Evolutionary conservation across 2,888 invertebrate species (phyloP).

Genomic region (Drosophila nr. perissopoda): DNA sequence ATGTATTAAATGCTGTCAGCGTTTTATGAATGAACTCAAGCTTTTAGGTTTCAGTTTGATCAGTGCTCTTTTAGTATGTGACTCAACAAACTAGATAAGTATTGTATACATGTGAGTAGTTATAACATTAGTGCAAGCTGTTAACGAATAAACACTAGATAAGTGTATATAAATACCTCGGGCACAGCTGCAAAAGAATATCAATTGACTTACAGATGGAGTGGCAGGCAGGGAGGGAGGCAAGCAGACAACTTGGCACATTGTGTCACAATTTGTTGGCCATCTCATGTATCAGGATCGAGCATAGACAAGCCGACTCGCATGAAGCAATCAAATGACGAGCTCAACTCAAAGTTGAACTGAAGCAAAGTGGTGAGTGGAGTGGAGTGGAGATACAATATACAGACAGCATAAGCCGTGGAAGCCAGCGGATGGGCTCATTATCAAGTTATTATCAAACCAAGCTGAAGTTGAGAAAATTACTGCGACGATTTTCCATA

Average conservation of each 20-base stretch:
- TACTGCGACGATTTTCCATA: slow-evolving; percentile 51
- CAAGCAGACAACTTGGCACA: slow-evolving; percentile 20
- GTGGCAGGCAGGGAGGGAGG: not conserved
- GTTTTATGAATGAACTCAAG: slow-evolving; percentile 59
- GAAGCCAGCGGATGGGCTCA: slow-evolving; percentile 66
- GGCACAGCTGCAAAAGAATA: slow-evolving; percentile 43
- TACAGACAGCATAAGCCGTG: slow-evolving; percentile 21
- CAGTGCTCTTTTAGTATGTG: slow-evolving; percentile 35
- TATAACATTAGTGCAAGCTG: slow-evolving; percentile 46
- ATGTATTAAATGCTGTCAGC: slow-evolving; percentile 33
- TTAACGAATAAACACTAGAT: slow-evolving; percentile 64
- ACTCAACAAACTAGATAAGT: slow-evolving; percentile 32
- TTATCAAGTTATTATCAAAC: slow-evolving; percentile 72
- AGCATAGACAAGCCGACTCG: slow-evolving; percentile 21
- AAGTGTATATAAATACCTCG: slow-evolving; percentile 64
- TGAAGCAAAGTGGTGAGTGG: not conserved
- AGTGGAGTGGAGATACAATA: not conserved
- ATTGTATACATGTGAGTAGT: slow-evolving; percentile 22
- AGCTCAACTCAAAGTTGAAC: slow-evolving; percentile 8
- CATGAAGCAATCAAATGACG: slow-evolving; percentile 23
- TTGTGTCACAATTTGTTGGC: slow-evolving; percentile 68
- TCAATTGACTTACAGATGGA: slow-evolving; percentile 25
- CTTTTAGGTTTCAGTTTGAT: slow-evolving; percentile 13
- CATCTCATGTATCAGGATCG: slow-evolving; percentile 55
- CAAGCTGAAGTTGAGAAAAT: slow-evolving; percentile 45